phyloP scores from a whole-genome alignment of 2,113 vertebrate species.

The Epinephelus fuscoguttatus region DNA sequence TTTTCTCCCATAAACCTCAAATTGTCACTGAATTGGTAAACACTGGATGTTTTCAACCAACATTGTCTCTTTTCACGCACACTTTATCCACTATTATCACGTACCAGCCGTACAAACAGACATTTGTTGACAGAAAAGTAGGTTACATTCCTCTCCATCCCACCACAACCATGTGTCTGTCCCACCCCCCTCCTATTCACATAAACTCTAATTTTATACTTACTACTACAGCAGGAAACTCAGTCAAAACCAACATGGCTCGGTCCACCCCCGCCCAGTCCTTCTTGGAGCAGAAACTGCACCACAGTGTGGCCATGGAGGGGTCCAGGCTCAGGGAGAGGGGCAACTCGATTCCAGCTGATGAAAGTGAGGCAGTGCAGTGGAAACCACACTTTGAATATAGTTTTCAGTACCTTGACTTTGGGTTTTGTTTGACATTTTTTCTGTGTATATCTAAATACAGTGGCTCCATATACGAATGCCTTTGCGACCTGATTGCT shows the following conservation, averaged over 20 bases:
- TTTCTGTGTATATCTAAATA: slow-evolving; percentile 26
- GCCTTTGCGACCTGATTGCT: slow-evolving; percentile 10
- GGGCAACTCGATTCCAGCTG: slow-evolving; percentile 19
- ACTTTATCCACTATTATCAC: slow-evolving; percentile 37
- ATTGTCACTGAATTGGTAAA: slow-evolving; percentile 35
- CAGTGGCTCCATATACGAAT: slow-evolving; percentile 3
- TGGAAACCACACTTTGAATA: slow-evolving; percentile 35
- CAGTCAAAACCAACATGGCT: slow-evolving; percentile 86
- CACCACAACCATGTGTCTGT: slow-evolving; percentile 59
- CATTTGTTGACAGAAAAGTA: slow-evolving; percentile 70
- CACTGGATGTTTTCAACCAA: slow-evolving; percentile 31
- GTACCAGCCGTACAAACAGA: slow-evolving; percentile 17
- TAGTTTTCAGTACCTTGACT: slow-evolving; percentile 24
- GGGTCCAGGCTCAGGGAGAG: slow-evolving; percentile 50
- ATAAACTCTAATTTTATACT: slow-evolving; percentile 77
- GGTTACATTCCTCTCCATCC: slow-evolving; percentile 71
- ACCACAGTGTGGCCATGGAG: slow-evolving; percentile 86
- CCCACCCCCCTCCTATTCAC: slow-evolving; percentile 62
- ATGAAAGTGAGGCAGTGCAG: slow-evolving; percentile 23
- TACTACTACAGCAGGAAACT: slow-evolving; percentile 85
- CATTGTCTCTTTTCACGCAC: slow-evolving; percentile 5
- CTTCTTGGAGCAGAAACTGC: slow-evolving; percentile 88
- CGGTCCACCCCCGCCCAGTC: slow-evolving; percentile 83
- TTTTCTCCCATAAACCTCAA: slow-evolving; percentile 11
- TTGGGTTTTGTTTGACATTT: slow-evolving; percentile 24